These are phyloP conservation scores for Alosa alosa DNA, from an alignment of 2,113 vertebrate species.

Conservation along the genomic window DNA sequence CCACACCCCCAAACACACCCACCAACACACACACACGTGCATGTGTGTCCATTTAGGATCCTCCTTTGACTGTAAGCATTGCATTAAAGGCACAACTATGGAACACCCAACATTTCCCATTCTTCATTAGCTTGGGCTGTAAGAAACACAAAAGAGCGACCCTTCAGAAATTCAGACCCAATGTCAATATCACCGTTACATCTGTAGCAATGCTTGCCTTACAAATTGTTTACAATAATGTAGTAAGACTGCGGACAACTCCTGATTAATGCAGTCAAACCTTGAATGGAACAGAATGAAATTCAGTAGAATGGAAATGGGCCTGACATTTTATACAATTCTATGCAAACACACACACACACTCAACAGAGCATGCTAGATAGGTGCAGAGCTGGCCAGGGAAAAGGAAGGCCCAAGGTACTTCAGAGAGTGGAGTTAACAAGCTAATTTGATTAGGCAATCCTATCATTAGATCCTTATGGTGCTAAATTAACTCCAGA, in stretches of 20 bases:
- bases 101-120: not conserved
- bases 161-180: not conserved
- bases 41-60: not conserved
- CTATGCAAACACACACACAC: not conserved
- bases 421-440: slow-evolving; percentile 28
- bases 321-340: no score
- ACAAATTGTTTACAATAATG: not conserved
- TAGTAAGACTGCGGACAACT: no score
- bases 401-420: not conserved
- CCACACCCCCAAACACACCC: no score
- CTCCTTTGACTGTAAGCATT: no score
- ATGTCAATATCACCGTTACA: not conserved
- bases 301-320: no score
- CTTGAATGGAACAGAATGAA: no score
- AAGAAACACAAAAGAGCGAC: no score
- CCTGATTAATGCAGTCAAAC: not conserved
- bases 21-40: no score
- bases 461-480: slow-evolving; percentile 40
- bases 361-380: not conserved
- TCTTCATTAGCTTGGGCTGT: not conserved
- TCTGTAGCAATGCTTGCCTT: not conserved
- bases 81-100: no score
- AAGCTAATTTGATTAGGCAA: slow-evolving; percentile 45
- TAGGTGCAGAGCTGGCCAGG: not conserved
- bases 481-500: slow-evolving; percentile 28